Base-by-base conservation (phyloP, 2,797 vertebrate species). In the Sebastes oblongus region DNA sequence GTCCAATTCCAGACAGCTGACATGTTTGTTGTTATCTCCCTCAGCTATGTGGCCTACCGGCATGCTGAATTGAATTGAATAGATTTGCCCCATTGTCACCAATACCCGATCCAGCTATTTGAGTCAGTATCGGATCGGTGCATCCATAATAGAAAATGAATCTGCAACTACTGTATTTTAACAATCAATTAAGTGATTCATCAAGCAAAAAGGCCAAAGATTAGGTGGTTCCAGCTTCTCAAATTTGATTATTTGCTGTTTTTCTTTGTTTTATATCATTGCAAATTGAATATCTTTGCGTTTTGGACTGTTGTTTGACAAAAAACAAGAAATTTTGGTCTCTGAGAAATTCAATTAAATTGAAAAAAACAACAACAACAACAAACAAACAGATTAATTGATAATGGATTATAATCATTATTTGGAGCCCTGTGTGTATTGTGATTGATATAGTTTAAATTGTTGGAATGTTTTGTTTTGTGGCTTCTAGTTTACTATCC, bases 401-500 rank as follows among this genome's bases (percentile, higher is more conserved):
- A 10, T n/a, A 11, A 8, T 72, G 1, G 66, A 58, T 65, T 65
- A 54, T 6, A 39, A 22, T 20, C 1, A n/a, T n/a, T 60, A 10
- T 25, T 58, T 67, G 10, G 61, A 59, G 36, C 12, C 16, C n/a
- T 46, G 42, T 60, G 20, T n/a, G 4, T 8, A 8, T 55, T 11
- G 10, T 76, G 20, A 18, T 50, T 78, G 3, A 24, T 20, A 14
- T 52, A 34, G 24, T 36, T 34, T n/a, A 42, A 46, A 2, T 39
- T 54, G 24, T 58, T 8, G 52, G 22, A 18, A 65, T 60, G 54
- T 65, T 67, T 36, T 78, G 24, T 71, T 71, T 79, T 78, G 68
- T 59, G 25, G 30, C 24, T 34, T 24, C 3, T 29, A 20, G 5
- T 2, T 82, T 22, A 27, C 18, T 3, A 54, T 72, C 30, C 20